Base-by-base conservation (phyloP, 1,140 invertebrate species). In the Drosophila melanica region DNA sequence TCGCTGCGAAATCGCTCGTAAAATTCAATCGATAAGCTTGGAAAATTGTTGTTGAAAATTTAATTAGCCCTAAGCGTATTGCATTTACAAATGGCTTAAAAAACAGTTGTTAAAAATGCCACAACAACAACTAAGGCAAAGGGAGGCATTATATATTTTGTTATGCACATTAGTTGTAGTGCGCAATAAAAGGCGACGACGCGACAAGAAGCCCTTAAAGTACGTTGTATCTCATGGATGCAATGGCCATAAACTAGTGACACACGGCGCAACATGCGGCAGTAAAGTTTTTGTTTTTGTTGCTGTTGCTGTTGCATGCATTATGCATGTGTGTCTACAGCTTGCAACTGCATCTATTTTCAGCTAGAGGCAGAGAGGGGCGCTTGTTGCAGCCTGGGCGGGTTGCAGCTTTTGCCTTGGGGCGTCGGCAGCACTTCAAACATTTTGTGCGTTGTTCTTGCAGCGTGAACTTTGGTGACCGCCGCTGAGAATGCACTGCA, bases 31-130 rank as follows among this genome's bases (percentile, higher is more conserved):
- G 63, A 89, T 86, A 73, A 62, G 27, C 6, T 47, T 20, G 55
- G 23, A 16, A 18, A 16, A 58, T 33, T 45, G 27, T 30, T 63
- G 66, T 66, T 67, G 75, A 79, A 78, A 87, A 86, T 76, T 87
- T 71, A 86, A 86, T 86, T 86, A 86, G 84, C 65, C 60, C 64
- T 81, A 85, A 85, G 75, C 58, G 75, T 77, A 39, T 76, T 81
- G 62, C 30, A 66, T 69, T 73, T 79, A 69, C 55, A 67, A 70
- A 55, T 68, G 50, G 66, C 44, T 33, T 45, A 58, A 20, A 8
- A 58, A n/a, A 39, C 30, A 39, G 33, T 41, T 44, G 18, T 63
- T 63, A 4, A n/a, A 39, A 23, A 33, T 9, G 20, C 18, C 42
- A 55, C 37, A 41, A 11, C 8, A 35, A 54, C 37, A 41, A 16